Evolutionary conservation across 2,888 invertebrate genomes (phyloP), one percentile per base, ranked within the genome.

Genomic region (Pseudeuparius sepicola): DNA sequence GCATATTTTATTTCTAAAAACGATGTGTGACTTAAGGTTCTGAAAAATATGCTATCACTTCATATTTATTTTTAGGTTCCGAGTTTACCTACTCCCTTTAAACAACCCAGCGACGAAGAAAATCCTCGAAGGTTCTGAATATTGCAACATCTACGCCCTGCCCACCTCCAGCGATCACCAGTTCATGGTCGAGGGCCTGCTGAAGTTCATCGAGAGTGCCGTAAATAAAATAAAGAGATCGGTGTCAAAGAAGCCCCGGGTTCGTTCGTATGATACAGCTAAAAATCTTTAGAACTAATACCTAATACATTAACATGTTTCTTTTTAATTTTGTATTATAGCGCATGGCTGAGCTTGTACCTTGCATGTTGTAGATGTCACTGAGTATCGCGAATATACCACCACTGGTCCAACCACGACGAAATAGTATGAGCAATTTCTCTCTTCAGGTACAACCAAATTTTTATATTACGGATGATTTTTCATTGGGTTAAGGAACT

Each of bases 211-310:
- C 49, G 94, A 85, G 64, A 75, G 78, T 1, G 82, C 82, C 59
- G 74, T 93, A 43, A 94, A 94, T 65, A 88, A 89, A 65, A 80
- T 94, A 55, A 83, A 85, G 59, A 68, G 88, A 45, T 43, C 49
- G 6, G 70, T 72, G 12, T 53, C 59, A 44, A 82, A 82, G 53
- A 86, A 83, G 60, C 68, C 74, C 25, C 71, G 83, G 77, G 86
- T 87, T 75, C 73, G 75, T 68, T 43, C 36, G n/a, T 20, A n/a
- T n/a, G n/a, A n/a, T n/a, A n/a, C n/a, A n/a, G n/a, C n/a, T n/a
- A n/a, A n/a, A n/a, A n/a, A n/a, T n/a, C n/a, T n/a, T n/a, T n/a
- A n/a, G n/a, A n/a, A n/a, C n/a, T n/a, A n/a, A n/a, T n/a, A n/a
- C n/a, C n/a, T n/a, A n/a, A n/a, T n/a, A n/a, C n/a, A n/a, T n/a